Evolutionary conservation across 2,888 invertebrate genomes (phyloP).

Genomic region (Ochropleura leucogaster): DNA sequence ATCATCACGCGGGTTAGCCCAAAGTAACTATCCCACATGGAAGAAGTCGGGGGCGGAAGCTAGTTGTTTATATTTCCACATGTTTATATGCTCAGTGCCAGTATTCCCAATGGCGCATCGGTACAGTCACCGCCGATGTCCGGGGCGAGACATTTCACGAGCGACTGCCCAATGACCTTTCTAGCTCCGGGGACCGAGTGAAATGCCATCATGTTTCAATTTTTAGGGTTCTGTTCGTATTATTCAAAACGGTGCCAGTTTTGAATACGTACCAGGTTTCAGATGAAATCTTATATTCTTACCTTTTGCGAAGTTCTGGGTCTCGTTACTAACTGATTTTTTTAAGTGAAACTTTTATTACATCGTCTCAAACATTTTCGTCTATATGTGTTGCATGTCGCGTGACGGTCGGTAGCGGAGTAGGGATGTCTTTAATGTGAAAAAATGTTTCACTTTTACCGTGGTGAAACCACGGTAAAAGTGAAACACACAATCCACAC

Average conservation of each 20-base stretch:
- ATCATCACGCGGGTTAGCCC: too few relatives aligned
- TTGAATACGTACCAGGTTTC: neutral
- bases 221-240: slow-evolving; percentile 63
- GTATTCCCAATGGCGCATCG: slow-evolving; percentile 78
- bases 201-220: slow-evolving; percentile 89
- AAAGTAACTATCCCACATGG: too few relatives aligned
- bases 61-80: neutral
- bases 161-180: slow-evolving; percentile 87
- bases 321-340: neutral
- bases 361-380: too few relatives aligned
- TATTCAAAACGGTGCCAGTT: too few relatives aligned
- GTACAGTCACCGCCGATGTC: slow-evolving; percentile 71
- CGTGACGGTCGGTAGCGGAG: too few relatives aligned
- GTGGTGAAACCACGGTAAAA: too few relatives aligned
- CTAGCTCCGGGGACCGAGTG: slow-evolving; percentile 83
- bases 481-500: too few relatives aligned
- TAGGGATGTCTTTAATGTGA: too few relatives aligned
- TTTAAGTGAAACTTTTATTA: too few relatives aligned
- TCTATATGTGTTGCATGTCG: too few relatives aligned
- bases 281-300: neutral
- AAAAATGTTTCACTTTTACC: too few relatives aligned
- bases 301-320: neutral
- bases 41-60: too few relatives aligned
- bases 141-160: slow-evolving; percentile 87
- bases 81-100: slow-evolving; percentile 17